phyloP scores from a whole-genome alignment of 2,888 invertebrate species.

The Sarcophaga carnaria region DNA sequence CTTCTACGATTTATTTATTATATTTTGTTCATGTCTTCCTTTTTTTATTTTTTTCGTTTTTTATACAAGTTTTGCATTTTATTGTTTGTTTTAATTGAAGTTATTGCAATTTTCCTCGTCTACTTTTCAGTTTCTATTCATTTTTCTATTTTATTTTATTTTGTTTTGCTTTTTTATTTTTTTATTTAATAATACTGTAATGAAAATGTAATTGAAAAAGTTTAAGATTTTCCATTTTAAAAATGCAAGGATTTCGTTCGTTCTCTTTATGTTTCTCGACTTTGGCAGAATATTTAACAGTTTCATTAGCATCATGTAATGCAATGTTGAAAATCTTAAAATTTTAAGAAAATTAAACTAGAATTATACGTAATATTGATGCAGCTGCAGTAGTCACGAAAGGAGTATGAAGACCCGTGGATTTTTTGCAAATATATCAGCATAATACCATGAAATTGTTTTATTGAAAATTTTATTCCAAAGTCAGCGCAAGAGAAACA shows the following conservation, averaged over 20 bases:
- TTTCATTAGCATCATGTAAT: constrained; percentile 18
- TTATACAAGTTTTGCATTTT: constrained; percentile 43
- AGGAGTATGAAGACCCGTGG: too few relatives aligned
- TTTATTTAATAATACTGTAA: constrained; percentile 29
- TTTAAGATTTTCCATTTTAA: constrained; percentile 59
- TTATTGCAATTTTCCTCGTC: constrained; percentile 53
- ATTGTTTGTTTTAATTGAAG: constrained; percentile 67
- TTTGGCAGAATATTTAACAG: constrained; percentile 14
- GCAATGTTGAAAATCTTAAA: neutral
- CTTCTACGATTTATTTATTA: constrained; percentile 12
- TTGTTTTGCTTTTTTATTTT: neutral
- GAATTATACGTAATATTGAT: too few relatives aligned
- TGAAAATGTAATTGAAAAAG: constrained; percentile 64
- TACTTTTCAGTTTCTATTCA: neutral
- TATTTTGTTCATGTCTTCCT: neutral
- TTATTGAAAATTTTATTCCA: too few relatives aligned
- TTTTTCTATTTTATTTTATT: constrained; percentile 19
- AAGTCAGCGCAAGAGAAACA: too few relatives aligned
- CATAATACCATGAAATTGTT: too few relatives aligned
- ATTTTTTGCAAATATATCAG: too few relatives aligned
- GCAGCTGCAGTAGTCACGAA: too few relatives aligned
- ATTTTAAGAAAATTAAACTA: neutral
- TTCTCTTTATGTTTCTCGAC: constrained; percentile 2
- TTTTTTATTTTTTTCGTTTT: neutral
- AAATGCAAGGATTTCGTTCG: constrained; percentile 22